Evolutionary conservation across 2,113 vertebrate genomes (phyloP), one percentile per base, ranked within the genome.

Genomic region (Apistogramma diplotaenia): DNA sequence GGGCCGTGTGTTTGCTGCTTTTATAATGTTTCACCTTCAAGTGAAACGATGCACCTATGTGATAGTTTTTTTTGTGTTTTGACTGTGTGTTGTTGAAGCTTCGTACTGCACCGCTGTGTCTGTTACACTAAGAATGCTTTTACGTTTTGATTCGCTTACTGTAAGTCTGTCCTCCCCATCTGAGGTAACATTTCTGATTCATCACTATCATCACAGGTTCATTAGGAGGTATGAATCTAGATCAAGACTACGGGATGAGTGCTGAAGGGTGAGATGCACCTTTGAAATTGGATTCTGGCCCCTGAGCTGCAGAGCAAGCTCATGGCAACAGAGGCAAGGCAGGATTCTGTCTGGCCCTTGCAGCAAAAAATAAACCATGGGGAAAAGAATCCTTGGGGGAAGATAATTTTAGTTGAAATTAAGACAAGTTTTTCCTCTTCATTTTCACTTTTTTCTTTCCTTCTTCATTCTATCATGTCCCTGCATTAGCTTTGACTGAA

Each of bases 221-320:
- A 54, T 82, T 84, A 59, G 55, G 55, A 43, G 56, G 29, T 61
- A 33, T 74, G 73, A 62, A 78, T 91, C 53, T 71, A 72, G 82
- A 82, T 65, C 56, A 21, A 49, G 78, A 59, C 79, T 49, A 55
- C 67, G 74, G 55, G 53, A 40, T 31, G 80, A 86, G 55, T 65
- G 80, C 83, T 79, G 11, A 18, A 37, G 62, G 83, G 81, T 56
- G 27, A 77, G 65, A n/a, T 62, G 27, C 60, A 18, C 31, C 78
- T 78, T 86, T 90, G 62, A 88, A 90, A 75, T 89, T 84, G 86
- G 82, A 85, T 71, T 81, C 80, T 35, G 78, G 87, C 91, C 79
- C 79, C 51, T 7, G 65, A 12, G 79, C 57, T 75, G 76, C 74
- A 60, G 67, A 78, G 72, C 43, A 65, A 49, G 76, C 83, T 76